Conservation (phyloP, 2,113 vertebrate species). For the Hucho hucho region DNA sequence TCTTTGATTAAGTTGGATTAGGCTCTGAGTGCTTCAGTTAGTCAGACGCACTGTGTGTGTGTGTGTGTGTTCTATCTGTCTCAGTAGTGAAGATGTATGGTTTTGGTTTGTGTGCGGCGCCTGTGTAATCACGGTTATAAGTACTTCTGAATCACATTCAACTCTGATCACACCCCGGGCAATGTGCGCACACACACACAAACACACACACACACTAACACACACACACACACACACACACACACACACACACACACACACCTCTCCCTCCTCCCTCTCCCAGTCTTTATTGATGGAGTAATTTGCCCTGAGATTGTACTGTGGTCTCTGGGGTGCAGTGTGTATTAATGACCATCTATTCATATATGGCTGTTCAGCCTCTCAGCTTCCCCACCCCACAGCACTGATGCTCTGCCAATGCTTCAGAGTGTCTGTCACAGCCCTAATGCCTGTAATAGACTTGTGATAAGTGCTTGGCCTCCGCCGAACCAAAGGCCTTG, state of each 20-base stretch:
- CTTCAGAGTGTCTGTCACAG: conserved; percentile 49
- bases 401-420: conserved; percentile 48
- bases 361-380: conserved; percentile 51
- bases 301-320: conserved; percentile 64
- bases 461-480: no score
- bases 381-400: conserved; percentile 34
- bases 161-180: no score
- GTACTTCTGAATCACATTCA: no score
- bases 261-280: neutral
- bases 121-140: no score
- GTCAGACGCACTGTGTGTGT: no score
- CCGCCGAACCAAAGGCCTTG: no score
- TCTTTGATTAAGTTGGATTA: no score
- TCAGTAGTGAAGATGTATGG: no score
- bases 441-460: conserved; percentile 24
- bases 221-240: neutral
- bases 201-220: neutral
- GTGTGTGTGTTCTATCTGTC: no score
- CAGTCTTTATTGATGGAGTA: conserved; percentile 65
- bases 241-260: neutral
- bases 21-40: no score
- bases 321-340: conserved; percentile 50
- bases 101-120: no score
- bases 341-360: conserved; percentile 75
- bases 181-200: neutral